A percentile compares a stretch with the other conserved stretches of the same genome.
Conservation (phyloP, 2,113 vertebrate species). For the Pelvicachromis taeniatus region DNA sequence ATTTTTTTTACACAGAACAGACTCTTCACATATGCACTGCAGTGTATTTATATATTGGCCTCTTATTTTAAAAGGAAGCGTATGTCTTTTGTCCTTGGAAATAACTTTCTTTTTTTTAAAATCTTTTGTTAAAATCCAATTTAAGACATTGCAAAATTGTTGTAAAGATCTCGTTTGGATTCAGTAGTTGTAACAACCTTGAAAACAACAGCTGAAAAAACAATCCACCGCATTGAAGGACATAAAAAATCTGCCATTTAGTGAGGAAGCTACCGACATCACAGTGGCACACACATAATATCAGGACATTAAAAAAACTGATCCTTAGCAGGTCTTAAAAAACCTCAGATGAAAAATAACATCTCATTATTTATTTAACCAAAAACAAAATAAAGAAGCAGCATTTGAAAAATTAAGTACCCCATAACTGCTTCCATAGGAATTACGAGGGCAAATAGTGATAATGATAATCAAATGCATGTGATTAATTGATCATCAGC, state of each 20-base stretch:
- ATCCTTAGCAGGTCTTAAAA: neutral
- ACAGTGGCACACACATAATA: neutral
- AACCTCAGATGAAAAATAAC: neutral
- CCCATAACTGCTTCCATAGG: neutral
- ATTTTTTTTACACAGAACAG: neutral
- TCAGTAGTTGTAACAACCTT: neutral
- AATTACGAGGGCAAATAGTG: neutral
- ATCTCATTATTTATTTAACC: neutral
- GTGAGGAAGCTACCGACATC: neutral
- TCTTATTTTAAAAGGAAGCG: neutral
- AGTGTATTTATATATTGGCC: neutral
- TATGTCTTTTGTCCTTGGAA: neutral
- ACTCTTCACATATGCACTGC: neutral
- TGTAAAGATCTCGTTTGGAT: neutral
- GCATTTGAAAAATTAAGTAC: neutral
- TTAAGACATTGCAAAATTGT: neutral
- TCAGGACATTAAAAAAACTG: neutral
- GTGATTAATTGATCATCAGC: neutral
- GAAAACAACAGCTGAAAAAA: neutral
- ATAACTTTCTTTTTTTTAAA: neutral
- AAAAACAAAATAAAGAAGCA: neutral
- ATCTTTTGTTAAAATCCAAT: neutral
- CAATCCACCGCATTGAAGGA: neutral
- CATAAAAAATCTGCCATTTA: neutral
- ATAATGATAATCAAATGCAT: neutral